A percentile compares a stretch with the other conserved stretches of the same genome.
phyloP scores from a whole-genome alignment of 2,888 invertebrate species.

The Polietes domitor region DNA sequence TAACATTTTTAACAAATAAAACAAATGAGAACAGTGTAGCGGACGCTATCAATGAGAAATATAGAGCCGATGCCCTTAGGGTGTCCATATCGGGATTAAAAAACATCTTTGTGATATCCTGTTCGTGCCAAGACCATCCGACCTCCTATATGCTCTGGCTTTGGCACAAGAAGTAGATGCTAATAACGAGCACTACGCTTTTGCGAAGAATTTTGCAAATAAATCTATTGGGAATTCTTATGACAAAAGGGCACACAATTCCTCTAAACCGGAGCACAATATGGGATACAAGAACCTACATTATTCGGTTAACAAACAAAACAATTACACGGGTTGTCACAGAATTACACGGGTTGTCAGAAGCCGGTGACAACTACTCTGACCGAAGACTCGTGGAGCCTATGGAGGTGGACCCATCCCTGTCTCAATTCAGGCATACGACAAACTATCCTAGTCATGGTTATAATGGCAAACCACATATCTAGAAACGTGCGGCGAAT shows the following conservation, averaged over 20 bases:
- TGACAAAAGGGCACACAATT: conserved; percentile 30
- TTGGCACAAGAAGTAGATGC: conserved; percentile 54
- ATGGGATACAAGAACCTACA: conserved; percentile 29
- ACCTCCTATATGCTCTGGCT: conserved; percentile 47
- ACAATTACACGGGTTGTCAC: conserved; percentile 7
- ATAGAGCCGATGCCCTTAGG: conserved; percentile 58
- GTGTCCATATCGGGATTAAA: conserved; percentile 56
- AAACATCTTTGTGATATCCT: conserved; percentile 54
- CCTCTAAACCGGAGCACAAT: conserved; percentile 4
- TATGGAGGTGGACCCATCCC: neutral
- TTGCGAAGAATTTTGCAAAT: conserved; percentile 17
- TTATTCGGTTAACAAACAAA: neutral
- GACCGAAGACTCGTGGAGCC: neutral
- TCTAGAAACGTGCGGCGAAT: neutral
- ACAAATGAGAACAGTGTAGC: conserved; percentile 57
- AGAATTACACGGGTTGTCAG: conserved; percentile 17
- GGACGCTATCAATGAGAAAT: conserved; percentile 61
- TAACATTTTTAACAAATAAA: conserved; percentile 66
- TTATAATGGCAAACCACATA: neutral
- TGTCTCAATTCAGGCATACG: neutral
- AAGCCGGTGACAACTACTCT: neutral
- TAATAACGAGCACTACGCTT: conserved; percentile 46
- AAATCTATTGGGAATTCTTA: conserved; percentile 6
- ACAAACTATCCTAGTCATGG: neutral
- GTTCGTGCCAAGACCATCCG: conserved; percentile 51